These are phyloP conservation scores for Glaucopsyche alexis DNA, from an alignment of 2,888 invertebrate genomes.

Conservation along the genomic window DNA sequence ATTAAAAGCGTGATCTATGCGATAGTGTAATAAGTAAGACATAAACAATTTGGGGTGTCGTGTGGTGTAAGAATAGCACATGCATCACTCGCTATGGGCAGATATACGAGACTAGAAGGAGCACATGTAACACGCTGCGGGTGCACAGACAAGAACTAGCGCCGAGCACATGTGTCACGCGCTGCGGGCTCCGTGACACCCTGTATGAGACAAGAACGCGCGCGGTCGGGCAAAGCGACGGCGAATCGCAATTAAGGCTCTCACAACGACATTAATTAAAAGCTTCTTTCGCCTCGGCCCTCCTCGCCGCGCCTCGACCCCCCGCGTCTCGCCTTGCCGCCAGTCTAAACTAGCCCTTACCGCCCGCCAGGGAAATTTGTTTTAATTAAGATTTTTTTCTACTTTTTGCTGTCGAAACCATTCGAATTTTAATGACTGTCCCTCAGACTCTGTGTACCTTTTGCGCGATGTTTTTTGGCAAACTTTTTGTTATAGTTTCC, in stretches of 20 bases:
- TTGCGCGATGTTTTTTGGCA: constrained; percentile 32
- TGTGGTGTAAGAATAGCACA: background rate
- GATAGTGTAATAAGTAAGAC: background rate
- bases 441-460: constrained; percentile 39
- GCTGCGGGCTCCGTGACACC: constrained; percentile 2
- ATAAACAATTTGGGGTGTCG: background rate
- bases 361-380: constrained; percentile 54
- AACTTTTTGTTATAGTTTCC: constrained; percentile 29
- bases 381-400: constrained; percentile 67
- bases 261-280: constrained; percentile 72
- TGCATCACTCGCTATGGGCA: constrained; percentile 5
- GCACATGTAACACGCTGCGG: background rate
- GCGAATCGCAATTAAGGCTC: constrained; percentile 62
- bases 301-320: constrained; percentile 28
- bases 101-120: background rate
- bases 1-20: background rate
- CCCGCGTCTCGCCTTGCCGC: constrained; percentile 39
- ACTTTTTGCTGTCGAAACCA: constrained; percentile 41
- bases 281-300: constrained; percentile 52
- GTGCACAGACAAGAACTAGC: background rate
- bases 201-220: constrained; percentile 21
- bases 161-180: background rate
- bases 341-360: constrained; percentile 68
- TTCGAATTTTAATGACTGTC: constrained; percentile 45
- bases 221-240: constrained; percentile 53